Percentiles rank a stretch among this genome's conserved stretches.
Conservation (phyloP, 2,888 invertebrate species). For the Epinotia ramella region DNA sequence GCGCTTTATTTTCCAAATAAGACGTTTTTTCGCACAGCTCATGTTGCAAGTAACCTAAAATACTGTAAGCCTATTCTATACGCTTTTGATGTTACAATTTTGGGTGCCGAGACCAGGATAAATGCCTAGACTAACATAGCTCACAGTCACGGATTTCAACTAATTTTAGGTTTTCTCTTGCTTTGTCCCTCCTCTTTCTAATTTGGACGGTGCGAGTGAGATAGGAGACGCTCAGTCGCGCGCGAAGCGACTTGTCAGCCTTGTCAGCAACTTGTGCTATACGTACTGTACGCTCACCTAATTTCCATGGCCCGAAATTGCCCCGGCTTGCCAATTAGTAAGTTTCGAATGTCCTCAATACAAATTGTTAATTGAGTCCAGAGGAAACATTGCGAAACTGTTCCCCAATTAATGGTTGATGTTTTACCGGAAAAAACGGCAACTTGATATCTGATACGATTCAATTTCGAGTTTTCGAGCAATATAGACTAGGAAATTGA, state of each 20-base stretch:
- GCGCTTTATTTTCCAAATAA: constrained; percentile 5
- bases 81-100: neutral
- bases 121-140: neutral
- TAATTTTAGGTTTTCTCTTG: neutral
- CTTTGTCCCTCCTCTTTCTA: neutral
- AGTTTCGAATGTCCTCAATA: constrained; percentile 35
- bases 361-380: constrained; percentile 32
- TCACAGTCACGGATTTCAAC: neutral
- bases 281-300: neutral
- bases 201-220: too few species aligned
- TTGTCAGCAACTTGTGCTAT: too few species aligned
- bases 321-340: constrained; percentile 28
- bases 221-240: too few species aligned
- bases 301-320: constrained; percentile 20
- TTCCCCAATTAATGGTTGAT: constrained; percentile 27
- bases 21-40: neutral
- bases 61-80: neutral
- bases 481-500: neutral
- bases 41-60: neutral
- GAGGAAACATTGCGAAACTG: constrained; percentile 31
- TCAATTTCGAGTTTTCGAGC: constrained; percentile 2
- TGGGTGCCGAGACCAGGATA: neutral
- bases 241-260: too few species aligned
- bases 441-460: constrained; percentile 17
- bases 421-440: constrained; percentile 17